phyloP scores from a whole-genome alignment of 2,797 vertebrate genomes.

The Xenopus petersii region DNA sequence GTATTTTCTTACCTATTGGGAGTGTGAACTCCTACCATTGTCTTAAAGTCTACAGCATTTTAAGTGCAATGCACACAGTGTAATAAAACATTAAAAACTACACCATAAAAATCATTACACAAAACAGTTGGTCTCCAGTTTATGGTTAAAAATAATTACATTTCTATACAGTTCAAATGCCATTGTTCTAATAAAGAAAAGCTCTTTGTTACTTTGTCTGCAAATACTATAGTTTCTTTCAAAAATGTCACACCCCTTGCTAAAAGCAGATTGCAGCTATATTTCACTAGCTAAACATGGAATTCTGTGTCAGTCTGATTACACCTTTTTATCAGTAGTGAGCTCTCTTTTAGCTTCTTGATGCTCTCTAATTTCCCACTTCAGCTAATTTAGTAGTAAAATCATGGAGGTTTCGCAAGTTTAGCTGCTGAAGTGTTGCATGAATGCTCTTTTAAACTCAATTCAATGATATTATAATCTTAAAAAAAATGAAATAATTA shows the following conservation, averaged over 20 bases:
- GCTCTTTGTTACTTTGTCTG: constrained; percentile 46
- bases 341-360: constrained; percentile 59
- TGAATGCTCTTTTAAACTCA: constrained; percentile 56
- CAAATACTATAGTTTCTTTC: constrained; percentile 64
- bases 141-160: too few relatives aligned
- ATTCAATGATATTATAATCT: constrained; percentile 53
- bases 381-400: constrained; percentile 64
- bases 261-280: constrained; percentile 54
- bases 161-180: constrained; percentile 51
- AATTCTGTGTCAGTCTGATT: constrained; percentile 61
- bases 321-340: constrained; percentile 60
- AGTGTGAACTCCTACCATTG: too few relatives aligned
- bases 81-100: too few relatives aligned
- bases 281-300: constrained; percentile 48
- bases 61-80: too few relatives aligned
- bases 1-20: too few relatives aligned
- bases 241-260: constrained; percentile 60
- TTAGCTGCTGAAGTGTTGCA: constrained; percentile 51
- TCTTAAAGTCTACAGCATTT: too few relatives aligned
- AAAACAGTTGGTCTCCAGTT: too few relatives aligned
- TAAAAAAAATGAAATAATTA: constrained; percentile 62
- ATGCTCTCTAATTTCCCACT: constrained; percentile 65
- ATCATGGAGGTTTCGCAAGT: constrained; percentile 58
- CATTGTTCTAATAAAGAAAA: constrained; percentile 58
- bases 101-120: too few relatives aligned